Base-by-base conservation (phyloP, 2,888 invertebrate genomes). In the Agrochola macilenta region DNA sequence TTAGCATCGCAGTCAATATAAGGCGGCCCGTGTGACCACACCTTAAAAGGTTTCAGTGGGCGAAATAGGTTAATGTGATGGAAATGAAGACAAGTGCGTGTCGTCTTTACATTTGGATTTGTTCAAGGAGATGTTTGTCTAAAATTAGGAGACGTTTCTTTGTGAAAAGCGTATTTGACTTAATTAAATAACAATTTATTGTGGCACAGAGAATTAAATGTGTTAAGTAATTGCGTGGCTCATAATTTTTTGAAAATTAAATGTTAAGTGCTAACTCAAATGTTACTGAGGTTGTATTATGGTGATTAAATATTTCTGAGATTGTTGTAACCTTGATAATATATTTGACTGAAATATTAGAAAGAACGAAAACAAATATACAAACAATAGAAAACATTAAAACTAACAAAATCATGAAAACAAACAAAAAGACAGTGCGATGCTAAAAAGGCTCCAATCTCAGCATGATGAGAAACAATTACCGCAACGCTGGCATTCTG, bases 81-180 rank as follows among this genome's bases (percentile, higher is more conserved):
- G 71, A 71, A 71, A 70, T 76, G 5, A 52, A 58, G 57, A 46
- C 57, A 49, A 78, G 39, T 57, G 30, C 1, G 52, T 71, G n/a
- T 43, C 49, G 43, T 52, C 17, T 57, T 52, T 35, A 43, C 17
- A 11, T 8, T 43, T 14, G 0, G 11, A 43, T 72, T 61, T 30
- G 2, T 52, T 74, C 5, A 0, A 11, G 35, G 43, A 58, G 52
- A 58, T 30, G 0, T 63, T 71, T 14, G 11, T 14, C 68, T 35
- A 46, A 63, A 68, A 71, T 61, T 68, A 71, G 20, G 2, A 26
- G 70, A 35, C 23, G 69, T 74, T 79, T 79, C n/a, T 46, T 39
- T 57, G n/a, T 30, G 17, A 23, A 49, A 23, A 58, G n/a, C 14
- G 20, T 26, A 63, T 72, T 68, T 43, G 23, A n/a, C 35, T 30